phyloP scores from a whole-genome alignment of 2,888 invertebrate genomes.

The Drosophila siamana region DNA sequence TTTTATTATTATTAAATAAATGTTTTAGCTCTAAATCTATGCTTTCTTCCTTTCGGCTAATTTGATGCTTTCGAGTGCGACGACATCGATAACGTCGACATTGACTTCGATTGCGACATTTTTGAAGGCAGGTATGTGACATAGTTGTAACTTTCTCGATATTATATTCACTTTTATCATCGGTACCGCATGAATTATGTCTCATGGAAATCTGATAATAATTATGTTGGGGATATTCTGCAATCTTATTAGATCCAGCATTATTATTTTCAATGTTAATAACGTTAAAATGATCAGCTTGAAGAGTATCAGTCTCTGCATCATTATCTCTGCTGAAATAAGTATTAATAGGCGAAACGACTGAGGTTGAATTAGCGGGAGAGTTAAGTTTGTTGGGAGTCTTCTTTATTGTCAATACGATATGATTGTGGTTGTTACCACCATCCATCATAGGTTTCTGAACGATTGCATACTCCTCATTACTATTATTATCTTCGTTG shows the following conservation, averaged over 20 bases:
- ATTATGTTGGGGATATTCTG: not conserved
- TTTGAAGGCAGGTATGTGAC: conserved; percentile 18
- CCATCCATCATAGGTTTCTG: conserved; percentile 47
- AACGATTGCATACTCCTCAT: conserved; percentile 78
- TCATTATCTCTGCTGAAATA: not conserved
- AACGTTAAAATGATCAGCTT: conserved; percentile 3
- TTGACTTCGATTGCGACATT: conserved; percentile 20
- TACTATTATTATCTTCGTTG: conserved; percentile 57
- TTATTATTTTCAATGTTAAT: conserved; percentile 1
- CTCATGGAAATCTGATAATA: not conserved
- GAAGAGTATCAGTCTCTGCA: conserved; percentile 12
- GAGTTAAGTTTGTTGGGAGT: conserved; percentile 81
- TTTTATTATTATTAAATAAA: conserved; percentile 39
- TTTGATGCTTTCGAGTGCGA: conserved; percentile 17
- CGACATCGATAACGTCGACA: conserved; percentile 9
- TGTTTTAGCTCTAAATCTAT: conserved; percentile 59
- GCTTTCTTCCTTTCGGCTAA: conserved; percentile 6
- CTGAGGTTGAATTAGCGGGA: conserved; percentile 65
- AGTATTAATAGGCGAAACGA: conserved; percentile 49
- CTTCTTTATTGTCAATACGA: conserved; percentile 84
- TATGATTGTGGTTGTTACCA: conserved; percentile 82
- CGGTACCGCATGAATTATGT: not conserved
- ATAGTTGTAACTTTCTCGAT: not conserved
- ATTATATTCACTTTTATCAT: not conserved
- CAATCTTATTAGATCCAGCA: not conserved